These are phyloP conservation scores for Eristalis arbustorum DNA, from an alignment of 2,888 invertebrate genomes.

Conservation along the genomic window DNA sequence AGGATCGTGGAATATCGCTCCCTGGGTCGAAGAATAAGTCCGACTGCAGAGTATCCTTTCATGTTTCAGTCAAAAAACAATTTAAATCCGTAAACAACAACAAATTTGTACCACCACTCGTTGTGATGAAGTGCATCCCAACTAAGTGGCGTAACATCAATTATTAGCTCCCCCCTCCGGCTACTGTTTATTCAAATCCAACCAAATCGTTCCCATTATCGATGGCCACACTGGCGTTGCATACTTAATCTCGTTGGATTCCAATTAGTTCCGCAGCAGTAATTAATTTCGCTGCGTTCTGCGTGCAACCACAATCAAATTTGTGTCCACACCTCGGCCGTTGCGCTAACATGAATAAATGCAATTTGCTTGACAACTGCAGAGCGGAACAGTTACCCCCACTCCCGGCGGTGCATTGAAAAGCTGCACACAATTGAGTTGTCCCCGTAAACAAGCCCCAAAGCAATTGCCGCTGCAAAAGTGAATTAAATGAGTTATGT, in stretches of 20 bases:
- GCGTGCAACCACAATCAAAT: conserved; percentile 24
- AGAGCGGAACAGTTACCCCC: neutral
- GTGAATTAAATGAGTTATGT: neutral
- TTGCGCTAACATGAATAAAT: conserved; percentile 15
- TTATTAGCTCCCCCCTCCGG: neutral
- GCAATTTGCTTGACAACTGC: neutral
- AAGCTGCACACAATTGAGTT: conserved; percentile 31
- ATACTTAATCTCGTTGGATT: neutral
- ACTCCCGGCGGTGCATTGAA: neutral
- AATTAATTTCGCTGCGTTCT: conserved; percentile 27
- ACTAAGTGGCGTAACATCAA: neutral
- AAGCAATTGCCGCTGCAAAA: neutral
- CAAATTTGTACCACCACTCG: neutral
- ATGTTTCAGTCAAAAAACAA: no score
- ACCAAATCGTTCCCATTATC: neutral
- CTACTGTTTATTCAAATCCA: neutral
- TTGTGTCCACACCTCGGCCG: neutral
- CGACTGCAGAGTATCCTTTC: no score
- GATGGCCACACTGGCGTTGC: no score
- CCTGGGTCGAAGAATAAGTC: no score
- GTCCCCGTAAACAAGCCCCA: conserved; percentile 2
- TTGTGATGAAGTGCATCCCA: neutral
- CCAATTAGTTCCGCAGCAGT: conserved; percentile 20
- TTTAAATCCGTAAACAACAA: no score
- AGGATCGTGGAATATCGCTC: no score